These are phyloP conservation scores for Mechanitis mazaeus DNA, from an alignment of 2,888 invertebrate genomes.

Conservation along the genomic window DNA sequence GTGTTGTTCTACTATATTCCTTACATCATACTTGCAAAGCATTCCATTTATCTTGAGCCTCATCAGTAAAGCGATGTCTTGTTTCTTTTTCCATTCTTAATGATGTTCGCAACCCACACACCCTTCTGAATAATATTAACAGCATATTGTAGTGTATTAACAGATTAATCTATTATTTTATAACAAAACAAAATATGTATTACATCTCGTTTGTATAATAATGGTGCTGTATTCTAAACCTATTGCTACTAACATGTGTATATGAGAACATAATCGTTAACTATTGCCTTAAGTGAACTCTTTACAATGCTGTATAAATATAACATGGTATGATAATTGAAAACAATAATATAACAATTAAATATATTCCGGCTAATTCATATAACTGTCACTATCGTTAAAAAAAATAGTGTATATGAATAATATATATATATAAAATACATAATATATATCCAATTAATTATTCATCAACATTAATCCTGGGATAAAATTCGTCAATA, in stretches of 20 bases:
- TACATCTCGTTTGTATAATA: conserved; percentile 54
- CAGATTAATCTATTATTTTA: conserved; percentile 69
- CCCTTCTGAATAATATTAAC: conserved; percentile 52
- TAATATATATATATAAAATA: conserved; percentile 50
- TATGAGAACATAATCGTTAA: conserved; percentile 60
- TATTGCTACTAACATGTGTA: conserved; percentile 65
- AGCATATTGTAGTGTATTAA: conserved; percentile 56
- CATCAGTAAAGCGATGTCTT: conserved; percentile 59
- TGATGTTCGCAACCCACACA: conserved; percentile 53
- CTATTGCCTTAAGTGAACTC: conserved; percentile 58
- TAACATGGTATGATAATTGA: conserved; percentile 53
- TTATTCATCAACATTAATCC: conserved; percentile 62
- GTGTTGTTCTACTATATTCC: conserved; percentile 29
- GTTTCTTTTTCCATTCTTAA: conserved; percentile 47
- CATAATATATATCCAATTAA: conserved; percentile 49
- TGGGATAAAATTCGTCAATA: conserved; percentile 63
- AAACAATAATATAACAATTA: conserved; percentile 59
- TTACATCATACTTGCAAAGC: conserved; percentile 55
- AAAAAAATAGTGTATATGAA: conserved; percentile 70
- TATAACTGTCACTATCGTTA: conserved; percentile 52
- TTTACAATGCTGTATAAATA: conserved; percentile 45
- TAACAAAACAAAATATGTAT: conserved; percentile 67
- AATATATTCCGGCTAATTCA: conserved; percentile 47
- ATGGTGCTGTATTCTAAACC: conserved; percentile 50
- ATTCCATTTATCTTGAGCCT: conserved; percentile 54